These are phyloP conservation scores for Lepeophtheirus salmonis DNA, from an alignment of 1,140 invertebrate genomes.

Conservation along the genomic window DNA sequence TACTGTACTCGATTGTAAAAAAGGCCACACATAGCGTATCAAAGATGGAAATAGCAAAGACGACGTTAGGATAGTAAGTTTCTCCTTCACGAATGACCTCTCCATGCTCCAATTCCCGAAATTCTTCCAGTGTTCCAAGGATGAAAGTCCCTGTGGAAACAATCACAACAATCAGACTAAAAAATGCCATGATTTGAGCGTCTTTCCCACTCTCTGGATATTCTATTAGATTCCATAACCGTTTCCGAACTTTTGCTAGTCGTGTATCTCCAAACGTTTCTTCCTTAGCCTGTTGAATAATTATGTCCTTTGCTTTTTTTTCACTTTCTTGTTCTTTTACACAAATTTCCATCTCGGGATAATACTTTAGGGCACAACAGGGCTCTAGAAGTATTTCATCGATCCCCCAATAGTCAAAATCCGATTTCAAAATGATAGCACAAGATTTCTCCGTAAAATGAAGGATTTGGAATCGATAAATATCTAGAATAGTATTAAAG, in stretches of 20 bases:
- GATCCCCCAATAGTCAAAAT: conserved; percentile 6
- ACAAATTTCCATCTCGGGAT: conserved; percentile 12
- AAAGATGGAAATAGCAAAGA: background rate
- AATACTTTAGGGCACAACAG: conserved; percentile 14
- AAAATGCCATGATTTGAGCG: background rate
- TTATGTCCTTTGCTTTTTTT: background rate
- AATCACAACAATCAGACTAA: background rate
- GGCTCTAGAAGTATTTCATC: conserved; percentile 16
- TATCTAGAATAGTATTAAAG: conserved; percentile 5
- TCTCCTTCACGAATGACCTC: background rate
- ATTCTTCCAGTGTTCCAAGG: background rate
- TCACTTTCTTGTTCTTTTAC: conserved; percentile 1
- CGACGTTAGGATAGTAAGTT: background rate
- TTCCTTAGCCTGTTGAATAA: background rate
- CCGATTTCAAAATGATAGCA: conserved; percentile 1
- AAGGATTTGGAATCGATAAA: background rate
- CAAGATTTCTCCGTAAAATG: conserved; percentile 6
- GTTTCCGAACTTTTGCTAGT: background rate
- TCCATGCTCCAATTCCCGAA: background rate
- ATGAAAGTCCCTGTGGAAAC: conserved; percentile 6
- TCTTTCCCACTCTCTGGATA: conserved; percentile 12
- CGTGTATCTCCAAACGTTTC: conserved; percentile 6
- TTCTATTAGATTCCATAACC: conserved; percentile 13
- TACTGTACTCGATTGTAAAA: conserved; percentile 1
- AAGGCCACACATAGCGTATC: background rate